Evolutionary conservation across 1,140 invertebrate species (phyloP), one percentile per base, ranked within the genome.

Genomic region (Laodelphax striatellus): DNA sequence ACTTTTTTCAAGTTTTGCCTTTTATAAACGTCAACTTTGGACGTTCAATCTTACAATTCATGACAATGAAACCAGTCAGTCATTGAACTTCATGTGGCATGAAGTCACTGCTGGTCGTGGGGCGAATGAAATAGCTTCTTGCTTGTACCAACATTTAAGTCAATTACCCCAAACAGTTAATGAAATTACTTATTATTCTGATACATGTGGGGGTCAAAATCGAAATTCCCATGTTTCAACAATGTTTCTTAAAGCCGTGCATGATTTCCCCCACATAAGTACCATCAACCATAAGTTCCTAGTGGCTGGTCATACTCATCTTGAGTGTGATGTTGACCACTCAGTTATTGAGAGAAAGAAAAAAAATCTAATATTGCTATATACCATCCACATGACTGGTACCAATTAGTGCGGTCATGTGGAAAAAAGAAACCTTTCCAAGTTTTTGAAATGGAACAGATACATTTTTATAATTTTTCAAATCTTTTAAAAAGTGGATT

Each of bases 21-120:
- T 69, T 65, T 75, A 74, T 60, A 68, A 69, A 62, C 56, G 68
- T 22, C 68, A 66, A 54, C 56, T 75, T 21, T 73, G 72, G 69
- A 73, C 67, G 2, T 75, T 65, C 52, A 74, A 74, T 58, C 62
- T 74, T 43, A 72, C 71, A 21, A 62, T 74, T n/a, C 64, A 70
- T 61, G 68, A 57, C 28, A 16, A 57, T 46, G 22, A 58, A 65
- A 57, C 41, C 67, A 38, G 62, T 62, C 50, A 61, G 42, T 38
- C 69, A 68, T 55, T 42, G 28, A 68, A 68, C 53, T 72, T 65
- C 60, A 71, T 74, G 67, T 73, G 72, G 69, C 56, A 70, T 58
- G 71, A 75, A 64, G 52, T 56, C 52, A 44, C 61, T 46, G 67
- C 62, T 24, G 67, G 55, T 14, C 65, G 69, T 59, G 68, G 71